Percentiles rank a stretch among this genome's conserved stretches.
phyloP scores from a whole-genome alignment of 2,113 vertebrate species.

The Oreochromis tanganicae region DNA sequence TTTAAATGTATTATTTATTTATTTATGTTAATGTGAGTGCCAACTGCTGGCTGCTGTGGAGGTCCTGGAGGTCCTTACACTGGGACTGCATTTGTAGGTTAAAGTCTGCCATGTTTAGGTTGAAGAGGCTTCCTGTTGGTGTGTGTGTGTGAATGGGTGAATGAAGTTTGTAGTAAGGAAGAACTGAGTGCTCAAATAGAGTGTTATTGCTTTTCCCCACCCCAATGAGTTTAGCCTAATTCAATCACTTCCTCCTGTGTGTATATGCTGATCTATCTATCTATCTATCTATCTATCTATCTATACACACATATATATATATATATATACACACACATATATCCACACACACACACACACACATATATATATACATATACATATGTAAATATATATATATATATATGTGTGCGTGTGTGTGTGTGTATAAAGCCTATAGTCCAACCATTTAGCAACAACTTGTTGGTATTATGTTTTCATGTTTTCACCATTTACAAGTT shows the following conservation, averaged over 20 bases:
- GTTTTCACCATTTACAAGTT: background rate
- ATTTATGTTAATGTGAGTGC: background rate
- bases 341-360: too few relatives aligned
- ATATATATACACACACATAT: too few relatives aligned
- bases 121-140: background rate
- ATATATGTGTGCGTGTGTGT: too few relatives aligned
- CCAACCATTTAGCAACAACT: background rate
- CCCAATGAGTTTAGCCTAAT: background rate
- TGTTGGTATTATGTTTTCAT: background rate
- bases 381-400: accelerated
- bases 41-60: background rate
- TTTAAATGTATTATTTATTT: background rate
- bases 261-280: background rate
- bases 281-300: too few relatives aligned
- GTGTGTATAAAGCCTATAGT: background rate
- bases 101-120: background rate
- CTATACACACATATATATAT: too few relatives aligned
- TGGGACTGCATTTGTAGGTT: background rate
- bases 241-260: background rate
- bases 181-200: background rate
- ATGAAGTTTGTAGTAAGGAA: background rate
- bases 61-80: background rate
- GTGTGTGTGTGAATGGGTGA: background rate
- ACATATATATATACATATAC: too few relatives aligned
- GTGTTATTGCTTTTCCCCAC: background rate